Evolutionary conservation across 2,113 vertebrate genomes (phyloP).

Genomic region (Todiramphus chloris): DNA sequence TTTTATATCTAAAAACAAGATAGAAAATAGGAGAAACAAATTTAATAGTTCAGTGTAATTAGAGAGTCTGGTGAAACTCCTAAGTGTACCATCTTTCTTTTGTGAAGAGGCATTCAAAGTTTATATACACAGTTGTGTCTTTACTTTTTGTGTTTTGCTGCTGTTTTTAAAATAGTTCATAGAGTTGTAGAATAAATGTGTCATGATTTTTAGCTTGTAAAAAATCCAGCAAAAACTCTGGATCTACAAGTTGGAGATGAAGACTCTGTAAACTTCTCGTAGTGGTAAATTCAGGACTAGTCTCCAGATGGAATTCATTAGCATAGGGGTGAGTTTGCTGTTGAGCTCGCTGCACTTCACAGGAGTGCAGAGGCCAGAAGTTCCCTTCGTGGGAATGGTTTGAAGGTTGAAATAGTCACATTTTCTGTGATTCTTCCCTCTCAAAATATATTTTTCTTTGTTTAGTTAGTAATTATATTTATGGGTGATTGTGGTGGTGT

Average conservation of each 20-base stretch:
- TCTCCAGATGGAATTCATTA: neutral
- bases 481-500: neutral
- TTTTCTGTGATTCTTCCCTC: neutral
- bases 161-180: neutral
- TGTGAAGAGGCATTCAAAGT: neutral
- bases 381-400: neutral
- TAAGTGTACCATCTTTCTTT: neutral
- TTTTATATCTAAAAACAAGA: neutral
- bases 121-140: neutral
- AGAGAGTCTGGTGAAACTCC: slow-evolving; percentile 4
- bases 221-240: neutral
- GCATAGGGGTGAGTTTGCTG: neutral
- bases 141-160: slow-evolving; percentile 20
- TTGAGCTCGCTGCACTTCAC: neutral
- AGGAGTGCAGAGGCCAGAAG: neutral
- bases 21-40: neutral
- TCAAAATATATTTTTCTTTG: neutral
- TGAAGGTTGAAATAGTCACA: neutral
- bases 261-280: neutral
- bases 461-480: neutral
- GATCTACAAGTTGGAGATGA: neutral
- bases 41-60: neutral
- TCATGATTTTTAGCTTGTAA: neutral
- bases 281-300: neutral
- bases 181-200: slow-evolving; percentile 12